A percentile compares a stretch with the other conserved stretches of the same genome.
Evolutionary conservation across 2,888 invertebrate genomes (phyloP).

Genomic region (Luffia ferchaultella): DNA sequence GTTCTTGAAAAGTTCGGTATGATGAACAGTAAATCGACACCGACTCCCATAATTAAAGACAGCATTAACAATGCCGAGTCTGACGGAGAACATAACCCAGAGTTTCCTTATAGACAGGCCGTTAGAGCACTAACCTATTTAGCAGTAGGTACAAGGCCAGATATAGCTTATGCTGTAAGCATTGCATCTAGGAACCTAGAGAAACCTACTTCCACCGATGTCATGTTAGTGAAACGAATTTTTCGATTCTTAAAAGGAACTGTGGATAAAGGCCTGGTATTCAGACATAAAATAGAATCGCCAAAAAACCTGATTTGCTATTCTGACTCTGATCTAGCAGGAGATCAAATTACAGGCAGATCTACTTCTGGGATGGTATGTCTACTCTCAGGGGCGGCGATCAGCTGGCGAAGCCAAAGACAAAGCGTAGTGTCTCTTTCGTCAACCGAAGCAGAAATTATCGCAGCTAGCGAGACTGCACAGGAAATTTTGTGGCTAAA

Average conservation of each 20-base stretch:
- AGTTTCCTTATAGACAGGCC: not conserved
- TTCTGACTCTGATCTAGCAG: constrained; percentile 1
- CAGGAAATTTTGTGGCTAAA: not conserved
- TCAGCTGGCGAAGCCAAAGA: not conserved
- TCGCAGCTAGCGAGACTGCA: constrained; percentile 2
- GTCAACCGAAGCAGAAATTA: not conserved
- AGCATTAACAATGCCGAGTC: not conserved
- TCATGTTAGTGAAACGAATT: not conserved
- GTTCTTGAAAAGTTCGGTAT: not conserved
- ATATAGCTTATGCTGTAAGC: not conserved
- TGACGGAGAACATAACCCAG: not conserved
- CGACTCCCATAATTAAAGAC: constrained; percentile 1
- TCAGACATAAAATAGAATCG: not conserved
- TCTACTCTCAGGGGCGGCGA: not conserved
- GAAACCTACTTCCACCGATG: not conserved
- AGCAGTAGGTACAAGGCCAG: not conserved
- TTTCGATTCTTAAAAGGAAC: not conserved
- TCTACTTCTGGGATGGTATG: constrained; percentile 1
- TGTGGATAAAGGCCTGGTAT: not conserved
- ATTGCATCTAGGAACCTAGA: not conserved
- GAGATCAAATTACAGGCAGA: not conserved
- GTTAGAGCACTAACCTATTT: not conserved
- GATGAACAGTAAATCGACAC: not conserved
- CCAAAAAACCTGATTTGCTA: not conserved
- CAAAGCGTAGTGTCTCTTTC: not conserved